These are phyloP conservation scores for Sturnira hondurensis DNA, from an alignment of 2,113 vertebrate species.

Conservation along the genomic window DNA sequence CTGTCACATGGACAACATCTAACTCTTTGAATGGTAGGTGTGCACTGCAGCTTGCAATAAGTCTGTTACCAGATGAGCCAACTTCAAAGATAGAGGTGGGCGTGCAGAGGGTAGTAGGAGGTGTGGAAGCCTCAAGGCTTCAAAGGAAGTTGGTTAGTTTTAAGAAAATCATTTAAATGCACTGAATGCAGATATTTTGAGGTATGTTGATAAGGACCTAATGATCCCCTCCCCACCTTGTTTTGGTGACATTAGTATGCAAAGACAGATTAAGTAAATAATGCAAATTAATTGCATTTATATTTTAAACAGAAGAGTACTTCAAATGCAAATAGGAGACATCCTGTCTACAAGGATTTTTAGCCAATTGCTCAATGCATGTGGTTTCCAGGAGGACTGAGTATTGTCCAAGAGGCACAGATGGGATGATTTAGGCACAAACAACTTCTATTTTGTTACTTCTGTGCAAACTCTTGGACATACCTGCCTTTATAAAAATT, in stretches of 20 bases:
- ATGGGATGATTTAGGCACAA: constrained; percentile 85
- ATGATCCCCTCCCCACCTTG: too few relatives aligned
- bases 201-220: constrained; percentile 69
- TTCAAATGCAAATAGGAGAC: constrained; percentile 85
- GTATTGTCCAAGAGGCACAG: constrained; percentile 82
- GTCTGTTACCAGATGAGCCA: constrained; percentile 49
- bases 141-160: constrained; percentile 69
- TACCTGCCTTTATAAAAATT: constrained; percentile 77
- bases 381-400: constrained; percentile 81
- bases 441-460: constrained; percentile 82
- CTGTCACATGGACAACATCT: constrained; percentile 75
- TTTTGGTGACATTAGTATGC: constrained; percentile 72
- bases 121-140: constrained; percentile 51
- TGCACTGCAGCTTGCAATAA: constrained; percentile 44
- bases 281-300: constrained; percentile 74
- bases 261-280: constrained; percentile 78
- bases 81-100: constrained; percentile 61
- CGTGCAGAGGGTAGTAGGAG: background rate
- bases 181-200: constrained; percentile 67
- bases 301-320: constrained; percentile 79
- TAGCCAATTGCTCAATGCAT: constrained; percentile 83
- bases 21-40: constrained; percentile 77
- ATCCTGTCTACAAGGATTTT: constrained; percentile 81
- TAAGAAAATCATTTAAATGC: constrained; percentile 15
- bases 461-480: constrained; percentile 73